These are phyloP conservation scores for Apistogramma diplotaenia DNA, from an alignment of 2,113 vertebrate species.

Conservation along the genomic window DNA sequence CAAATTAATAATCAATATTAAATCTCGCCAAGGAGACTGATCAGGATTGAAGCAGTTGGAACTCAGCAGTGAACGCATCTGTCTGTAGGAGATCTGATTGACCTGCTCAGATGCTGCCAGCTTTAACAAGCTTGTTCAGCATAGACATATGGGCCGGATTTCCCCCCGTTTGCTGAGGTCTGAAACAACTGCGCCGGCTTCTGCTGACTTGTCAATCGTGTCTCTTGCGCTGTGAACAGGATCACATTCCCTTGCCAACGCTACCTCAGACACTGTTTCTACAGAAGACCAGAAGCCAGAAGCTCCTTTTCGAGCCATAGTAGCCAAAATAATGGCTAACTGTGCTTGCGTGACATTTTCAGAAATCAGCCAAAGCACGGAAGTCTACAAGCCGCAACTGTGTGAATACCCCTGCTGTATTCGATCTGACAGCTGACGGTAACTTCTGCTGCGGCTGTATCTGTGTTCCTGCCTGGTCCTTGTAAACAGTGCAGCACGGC, in stretches of 20 bases:
- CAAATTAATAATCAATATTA: not conserved
- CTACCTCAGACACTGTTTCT: slow-evolving; percentile 15
- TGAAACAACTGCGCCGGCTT: not conserved
- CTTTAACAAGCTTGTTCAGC: not conserved
- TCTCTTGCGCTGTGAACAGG: not conserved
- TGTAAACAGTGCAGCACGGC: slow-evolving; percentile 1
- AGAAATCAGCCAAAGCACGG: slow-evolving; percentile 17
- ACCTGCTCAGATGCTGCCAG: not conserved
- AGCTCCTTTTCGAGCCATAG: not conserved
- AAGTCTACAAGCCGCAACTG: slow-evolving; percentile 2
- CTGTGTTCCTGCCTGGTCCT: not conserved
- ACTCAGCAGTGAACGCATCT: not conserved
- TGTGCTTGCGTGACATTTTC: not conserved
- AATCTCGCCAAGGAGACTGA: not conserved
- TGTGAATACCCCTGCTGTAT: not conserved
- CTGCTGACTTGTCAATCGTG: slow-evolving; percentile 13
- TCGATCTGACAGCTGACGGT: not conserved
- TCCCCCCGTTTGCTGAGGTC: not conserved
- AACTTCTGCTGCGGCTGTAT: not conserved
- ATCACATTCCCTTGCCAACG: not conserved
- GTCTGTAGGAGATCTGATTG: slow-evolving; percentile 2
- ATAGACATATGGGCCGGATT: slow-evolving; percentile 16
- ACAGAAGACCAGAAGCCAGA: slow-evolving; percentile 4
- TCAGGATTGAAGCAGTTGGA: not conserved
- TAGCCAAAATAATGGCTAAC: slow-evolving; percentile 3